A percentile compares a stretch with the other conserved stretches of the same genome.
Evolutionary conservation across 2,113 vertebrate genomes (phyloP).

Genomic region (Ursus arctos): DNA sequence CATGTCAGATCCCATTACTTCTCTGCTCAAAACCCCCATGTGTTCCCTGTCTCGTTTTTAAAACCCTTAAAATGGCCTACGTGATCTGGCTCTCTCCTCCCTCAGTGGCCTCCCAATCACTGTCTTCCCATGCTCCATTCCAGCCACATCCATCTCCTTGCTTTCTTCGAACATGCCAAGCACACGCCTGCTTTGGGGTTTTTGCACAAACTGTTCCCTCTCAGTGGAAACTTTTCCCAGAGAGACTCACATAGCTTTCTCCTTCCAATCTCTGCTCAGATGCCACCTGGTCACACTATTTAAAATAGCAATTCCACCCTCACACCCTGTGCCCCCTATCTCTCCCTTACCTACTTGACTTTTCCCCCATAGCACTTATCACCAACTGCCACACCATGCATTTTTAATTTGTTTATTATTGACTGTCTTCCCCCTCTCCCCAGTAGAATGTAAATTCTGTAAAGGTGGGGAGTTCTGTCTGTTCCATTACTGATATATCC

Average conservation of each 20-base stretch:
- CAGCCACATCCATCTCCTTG: neutral
- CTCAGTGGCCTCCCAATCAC: neutral
- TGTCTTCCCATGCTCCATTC: neutral
- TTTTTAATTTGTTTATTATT: slow-evolving; percentile 60
- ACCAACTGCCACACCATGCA: slow-evolving; percentile 36
- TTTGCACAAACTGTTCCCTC: slow-evolving; percentile 67
- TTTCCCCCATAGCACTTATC: slow-evolving; percentile 57
- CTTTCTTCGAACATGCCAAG: neutral
- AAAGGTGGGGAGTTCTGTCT: neutral
- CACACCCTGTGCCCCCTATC: neutral
- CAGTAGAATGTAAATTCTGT: slow-evolving; percentile 23
- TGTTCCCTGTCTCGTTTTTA: neutral
- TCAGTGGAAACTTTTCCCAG: slow-evolving; percentile 54
- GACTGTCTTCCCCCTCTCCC: neutral
- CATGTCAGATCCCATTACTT: neutral
- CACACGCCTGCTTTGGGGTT: slow-evolving; percentile 45
- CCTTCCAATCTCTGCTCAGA: slow-evolving; percentile 65
- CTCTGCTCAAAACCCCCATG: neutral
- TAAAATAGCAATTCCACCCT: slow-evolving; percentile 70
- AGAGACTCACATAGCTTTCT: slow-evolving; percentile 49
- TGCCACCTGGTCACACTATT: slow-evolving; percentile 70
- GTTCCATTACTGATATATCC: neutral
- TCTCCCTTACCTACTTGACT: slow-evolving; percentile 55
- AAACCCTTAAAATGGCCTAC: neutral
- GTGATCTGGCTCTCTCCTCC: neutral